phyloP scores from a whole-genome alignment of 2,888 invertebrate species.

The Caenorhabditis sp. region DNA sequence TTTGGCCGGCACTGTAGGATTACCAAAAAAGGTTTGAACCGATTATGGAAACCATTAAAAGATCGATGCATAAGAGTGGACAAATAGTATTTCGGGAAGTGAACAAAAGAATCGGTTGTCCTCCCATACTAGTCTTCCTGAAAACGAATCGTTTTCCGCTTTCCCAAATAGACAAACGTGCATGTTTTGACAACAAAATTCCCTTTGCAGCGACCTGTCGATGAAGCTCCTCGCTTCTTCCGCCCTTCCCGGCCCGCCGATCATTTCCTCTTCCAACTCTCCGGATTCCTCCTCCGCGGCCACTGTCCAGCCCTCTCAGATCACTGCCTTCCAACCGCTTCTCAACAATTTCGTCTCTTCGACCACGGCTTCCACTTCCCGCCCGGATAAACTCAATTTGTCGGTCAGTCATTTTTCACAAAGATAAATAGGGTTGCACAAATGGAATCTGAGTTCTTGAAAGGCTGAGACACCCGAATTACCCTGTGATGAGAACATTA shows the following conservation, averaged over 20 bases:
- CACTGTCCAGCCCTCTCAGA: conserved; percentile 9
- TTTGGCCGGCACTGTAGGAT: too few relatives aligned
- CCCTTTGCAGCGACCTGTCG: conserved; percentile 27
- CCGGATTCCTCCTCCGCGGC: conserved; percentile 35
- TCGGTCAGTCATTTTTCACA: conserved; percentile 32
- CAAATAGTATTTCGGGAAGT: conserved; percentile 4
- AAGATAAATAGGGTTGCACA: too few relatives aligned
- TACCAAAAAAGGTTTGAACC: too few relatives aligned
- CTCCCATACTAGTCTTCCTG: conserved; percentile 29
- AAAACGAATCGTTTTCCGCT: conserved; percentile 4
- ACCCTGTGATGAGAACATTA: too few relatives aligned
- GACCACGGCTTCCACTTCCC: conserved; percentile 49
- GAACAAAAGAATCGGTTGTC: conserved; percentile 24
- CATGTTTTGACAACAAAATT: conserved; percentile 40
- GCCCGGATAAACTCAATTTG: conserved; percentile 52
- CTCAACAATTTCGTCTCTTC: conserved; percentile 47
- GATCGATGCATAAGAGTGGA: conserved; percentile 1
- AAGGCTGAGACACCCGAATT: neutral
- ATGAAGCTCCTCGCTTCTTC: conserved; percentile 45
- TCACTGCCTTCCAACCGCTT: conserved; percentile 19
- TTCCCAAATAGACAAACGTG: conserved; percentile 28
- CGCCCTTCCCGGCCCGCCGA: conserved; percentile 49
- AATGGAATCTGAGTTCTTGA: too few relatives aligned
- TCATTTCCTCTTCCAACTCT: conserved; percentile 40
- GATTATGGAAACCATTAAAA: neutral